phyloP scores from a whole-genome alignment of 1,140 invertebrate species.

The Aphelenchoides fujianensis region DNA sequence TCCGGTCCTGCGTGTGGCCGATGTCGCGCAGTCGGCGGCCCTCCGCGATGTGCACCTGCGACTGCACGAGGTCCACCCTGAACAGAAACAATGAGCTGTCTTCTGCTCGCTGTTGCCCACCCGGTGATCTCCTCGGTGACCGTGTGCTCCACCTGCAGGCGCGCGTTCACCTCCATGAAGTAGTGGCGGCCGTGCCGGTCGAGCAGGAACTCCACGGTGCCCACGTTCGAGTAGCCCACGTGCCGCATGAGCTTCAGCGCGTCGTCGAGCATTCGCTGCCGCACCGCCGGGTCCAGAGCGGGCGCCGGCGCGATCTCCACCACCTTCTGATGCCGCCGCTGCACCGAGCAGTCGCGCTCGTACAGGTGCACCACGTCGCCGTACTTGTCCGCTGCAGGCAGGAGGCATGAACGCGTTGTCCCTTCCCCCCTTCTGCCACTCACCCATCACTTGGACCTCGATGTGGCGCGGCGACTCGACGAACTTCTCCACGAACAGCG shows the following conservation, averaged over 20 bases:
- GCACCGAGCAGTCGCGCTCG: conserved; percentile 96
- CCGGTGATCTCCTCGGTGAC: conserved; percentile 99
- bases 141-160: conserved; percentile 97
- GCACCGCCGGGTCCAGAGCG: conserved; percentile 71
- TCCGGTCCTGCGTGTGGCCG: conserved; percentile 84
- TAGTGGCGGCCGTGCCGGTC: conserved; percentile 90
- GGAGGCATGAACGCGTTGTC: conserved; percentile 17
- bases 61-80: conserved; percentile 92
- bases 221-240: conserved; percentile 79
- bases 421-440: conserved; percentile 12
- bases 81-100: conserved; percentile 36
- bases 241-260: conserved; percentile 83
- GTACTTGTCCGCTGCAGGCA: conserved; percentile 71
- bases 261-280: conserved; percentile 82
- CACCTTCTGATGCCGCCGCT: conserved; percentile 90
- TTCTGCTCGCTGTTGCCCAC: conserved; percentile 48
- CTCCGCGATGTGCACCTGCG: conserved; percentile 91
- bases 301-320: conserved; percentile 98
- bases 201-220: conserved; percentile 96
- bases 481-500: conserved; percentile 97
- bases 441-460: conserved; percentile 91
- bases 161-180: conserved; percentile 99
- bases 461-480: conserved; percentile 96
- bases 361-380: conserved; percentile 95
- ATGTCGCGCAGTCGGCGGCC: conserved; percentile 89